Conservation (phyloP, 2,888 invertebrate species). For the Acanthosepion esculentum region DNA sequence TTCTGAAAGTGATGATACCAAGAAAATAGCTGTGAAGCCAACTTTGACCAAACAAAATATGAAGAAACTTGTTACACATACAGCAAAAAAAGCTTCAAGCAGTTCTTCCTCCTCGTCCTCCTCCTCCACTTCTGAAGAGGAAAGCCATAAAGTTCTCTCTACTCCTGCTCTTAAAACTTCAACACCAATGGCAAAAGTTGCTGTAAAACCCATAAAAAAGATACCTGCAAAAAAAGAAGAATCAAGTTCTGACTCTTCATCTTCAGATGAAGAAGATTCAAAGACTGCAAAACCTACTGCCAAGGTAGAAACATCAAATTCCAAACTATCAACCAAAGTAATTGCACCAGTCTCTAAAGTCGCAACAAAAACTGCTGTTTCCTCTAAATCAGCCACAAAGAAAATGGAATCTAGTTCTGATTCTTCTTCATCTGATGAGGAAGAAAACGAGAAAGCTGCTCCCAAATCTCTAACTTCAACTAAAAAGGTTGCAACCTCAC, state of each 20-base stretch:
- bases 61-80: slow-evolving; percentile 21
- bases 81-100: slow-evolving; percentile 48
- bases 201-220: slow-evolving; percentile 37
- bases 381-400: slow-evolving; percentile 46
- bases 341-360: slow-evolving; percentile 43
- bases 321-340: slow-evolving; percentile 50
- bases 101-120: slow-evolving; percentile 49
- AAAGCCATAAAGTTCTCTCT: slow-evolving; percentile 39
- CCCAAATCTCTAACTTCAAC: not conserved
- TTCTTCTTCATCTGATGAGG: not conserved
- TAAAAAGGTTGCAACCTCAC: not conserved
- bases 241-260: slow-evolving; percentile 47
- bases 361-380: not conserved
- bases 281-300: not conserved
- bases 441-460: not conserved
- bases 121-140: not conserved
- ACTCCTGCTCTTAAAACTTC: not conserved
- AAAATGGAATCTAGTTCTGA: slow-evolving; percentile 46
- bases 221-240: slow-evolving; percentile 36
- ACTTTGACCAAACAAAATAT: slow-evolving; percentile 53
- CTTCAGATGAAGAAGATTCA: slow-evolving; percentile 35
- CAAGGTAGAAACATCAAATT: slow-evolving; percentile 38
- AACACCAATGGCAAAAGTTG: not conserved
- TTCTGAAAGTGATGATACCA: slow-evolving; percentile 62
- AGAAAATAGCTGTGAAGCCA: slow-evolving; percentile 52